These are phyloP conservation scores for Bugulina stolonifera DNA, from an alignment of 2,888 invertebrate genomes.

Conservation along the genomic window DNA sequence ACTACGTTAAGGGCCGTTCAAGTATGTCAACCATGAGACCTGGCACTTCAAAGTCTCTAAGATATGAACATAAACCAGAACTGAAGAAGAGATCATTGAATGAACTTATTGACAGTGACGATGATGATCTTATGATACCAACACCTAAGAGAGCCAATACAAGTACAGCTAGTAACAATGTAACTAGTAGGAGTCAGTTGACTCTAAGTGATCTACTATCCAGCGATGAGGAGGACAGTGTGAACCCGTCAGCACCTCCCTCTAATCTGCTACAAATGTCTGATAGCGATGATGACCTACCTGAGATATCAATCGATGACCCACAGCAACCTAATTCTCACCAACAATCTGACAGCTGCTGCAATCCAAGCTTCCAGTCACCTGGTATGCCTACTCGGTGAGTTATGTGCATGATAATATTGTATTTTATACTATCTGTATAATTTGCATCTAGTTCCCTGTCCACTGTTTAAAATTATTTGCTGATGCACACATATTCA, in stretches of 20 bases:
- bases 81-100: not conserved
- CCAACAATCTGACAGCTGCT: not conserved
- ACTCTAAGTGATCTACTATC: not conserved
- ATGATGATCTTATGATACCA: conserved; percentile 8
- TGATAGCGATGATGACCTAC: conserved; percentile 16
- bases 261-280: not conserved
- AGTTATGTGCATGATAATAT: no score
- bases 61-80: not conserved
- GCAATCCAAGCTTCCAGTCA: no score
- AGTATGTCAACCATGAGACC: not conserved
- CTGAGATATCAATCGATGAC: not conserved
- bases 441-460: not conserved
- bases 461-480: not conserved
- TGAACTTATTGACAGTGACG: not conserved
- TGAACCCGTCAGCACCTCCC: not conserved
- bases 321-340: no score
- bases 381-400: no score
- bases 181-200: not conserved
- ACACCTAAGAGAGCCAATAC: not conserved
- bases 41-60: not conserved
- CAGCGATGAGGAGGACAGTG: conserved; percentile 11
- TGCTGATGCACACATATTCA: no score
- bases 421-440: no score
- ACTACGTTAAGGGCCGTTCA: no score
- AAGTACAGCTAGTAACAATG: not conserved